phyloP scores from a whole-genome alignment of 1,140 invertebrate genomes.

The Potamilus streckersoni region DNA sequence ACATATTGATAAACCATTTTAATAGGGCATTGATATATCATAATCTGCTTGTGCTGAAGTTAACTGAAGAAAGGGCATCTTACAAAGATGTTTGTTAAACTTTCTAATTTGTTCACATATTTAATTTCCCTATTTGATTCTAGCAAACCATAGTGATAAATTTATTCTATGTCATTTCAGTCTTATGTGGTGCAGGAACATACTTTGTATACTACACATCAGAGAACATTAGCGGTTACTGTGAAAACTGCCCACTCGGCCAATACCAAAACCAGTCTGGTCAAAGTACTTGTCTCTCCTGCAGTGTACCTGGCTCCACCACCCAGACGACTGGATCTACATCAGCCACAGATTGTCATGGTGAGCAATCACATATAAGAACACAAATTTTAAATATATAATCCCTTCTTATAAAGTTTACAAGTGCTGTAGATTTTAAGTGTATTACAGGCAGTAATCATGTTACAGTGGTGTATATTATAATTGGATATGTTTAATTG shows the following conservation, averaged over 20 bases:
- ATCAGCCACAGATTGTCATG: slow-evolving; percentile 25
- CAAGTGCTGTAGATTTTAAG: no score
- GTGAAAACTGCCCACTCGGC: slow-evolving; percentile 49
- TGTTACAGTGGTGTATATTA: no score
- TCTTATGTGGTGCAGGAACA: slow-evolving; percentile 51
- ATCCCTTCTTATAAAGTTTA: no score
- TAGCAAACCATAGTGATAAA: background rate
- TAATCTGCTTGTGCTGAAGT: no score
- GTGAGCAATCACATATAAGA: slow-evolving; percentile 25
- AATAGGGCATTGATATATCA: no score
- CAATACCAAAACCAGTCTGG: slow-evolving; percentile 38
- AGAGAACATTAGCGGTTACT: slow-evolving; percentile 25
- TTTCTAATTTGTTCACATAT: no score
- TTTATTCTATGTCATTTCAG: slow-evolving; percentile 27
- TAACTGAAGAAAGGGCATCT: no score
- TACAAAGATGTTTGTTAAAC: no score
- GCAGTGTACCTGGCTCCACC: slow-evolving; percentile 36
- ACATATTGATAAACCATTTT: no score
- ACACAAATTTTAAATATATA: background rate
- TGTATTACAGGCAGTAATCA: no score
- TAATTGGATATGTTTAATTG: no score
- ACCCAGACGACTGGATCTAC: slow-evolving; percentile 39
- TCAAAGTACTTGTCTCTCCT: slow-evolving; percentile 38
- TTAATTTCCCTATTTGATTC: no score
- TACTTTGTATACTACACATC: slow-evolving; percentile 24